These are phyloP conservation scores for Metopia argyrocephala DNA, from an alignment of 2,888 invertebrate species.

Conservation along the genomic window DNA sequence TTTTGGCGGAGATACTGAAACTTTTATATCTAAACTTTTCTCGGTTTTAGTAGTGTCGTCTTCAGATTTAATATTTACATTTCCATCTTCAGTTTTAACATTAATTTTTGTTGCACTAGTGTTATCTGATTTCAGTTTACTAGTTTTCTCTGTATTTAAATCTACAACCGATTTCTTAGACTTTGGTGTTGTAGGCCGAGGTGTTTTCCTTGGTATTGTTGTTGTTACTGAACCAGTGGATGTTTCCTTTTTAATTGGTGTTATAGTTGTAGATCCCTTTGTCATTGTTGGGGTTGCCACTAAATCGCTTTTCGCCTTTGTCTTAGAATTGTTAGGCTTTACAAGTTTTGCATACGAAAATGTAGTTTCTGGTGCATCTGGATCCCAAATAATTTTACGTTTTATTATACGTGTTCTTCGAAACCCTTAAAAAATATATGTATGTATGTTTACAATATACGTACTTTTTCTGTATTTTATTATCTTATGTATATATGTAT, in stretches of 20 bases:
- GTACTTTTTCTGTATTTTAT: too few species aligned
- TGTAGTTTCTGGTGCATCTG: conserved; percentile 79
- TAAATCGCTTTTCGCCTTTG: conserved; percentile 44
- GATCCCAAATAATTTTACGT: conserved; percentile 87
- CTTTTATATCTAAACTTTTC: neutral
- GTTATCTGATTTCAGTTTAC: conserved; percentile 1
- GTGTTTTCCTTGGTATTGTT: conserved; percentile 67
- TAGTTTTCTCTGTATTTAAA: conserved; percentile 10
- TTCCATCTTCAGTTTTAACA: conserved; percentile 5
- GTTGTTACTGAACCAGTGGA: conserved; percentile 12
- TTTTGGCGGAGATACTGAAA: conserved; percentile 63
- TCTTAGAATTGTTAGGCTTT: conserved; percentile 64
- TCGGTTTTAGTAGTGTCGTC: conserved; percentile 3
- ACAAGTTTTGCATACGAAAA: conserved; percentile 78
- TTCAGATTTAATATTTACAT: conserved; percentile 40
- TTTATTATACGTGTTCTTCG: conserved; percentile 82
- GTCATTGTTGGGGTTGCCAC: conserved; percentile 32
- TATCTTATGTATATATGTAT: too few species aligned
- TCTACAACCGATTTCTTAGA: conserved; percentile 57
- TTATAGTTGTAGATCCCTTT: conserved; percentile 48
- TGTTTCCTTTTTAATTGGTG: conserved; percentile 52
- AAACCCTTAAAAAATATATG: conserved; percentile 67
- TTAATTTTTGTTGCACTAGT: neutral
- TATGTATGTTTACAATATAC: too few species aligned
- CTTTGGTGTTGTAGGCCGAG: conserved; percentile 69